Evolutionary conservation across 2,888 invertebrate species (phyloP).

Genomic region (Clistopyga incitator): DNA sequence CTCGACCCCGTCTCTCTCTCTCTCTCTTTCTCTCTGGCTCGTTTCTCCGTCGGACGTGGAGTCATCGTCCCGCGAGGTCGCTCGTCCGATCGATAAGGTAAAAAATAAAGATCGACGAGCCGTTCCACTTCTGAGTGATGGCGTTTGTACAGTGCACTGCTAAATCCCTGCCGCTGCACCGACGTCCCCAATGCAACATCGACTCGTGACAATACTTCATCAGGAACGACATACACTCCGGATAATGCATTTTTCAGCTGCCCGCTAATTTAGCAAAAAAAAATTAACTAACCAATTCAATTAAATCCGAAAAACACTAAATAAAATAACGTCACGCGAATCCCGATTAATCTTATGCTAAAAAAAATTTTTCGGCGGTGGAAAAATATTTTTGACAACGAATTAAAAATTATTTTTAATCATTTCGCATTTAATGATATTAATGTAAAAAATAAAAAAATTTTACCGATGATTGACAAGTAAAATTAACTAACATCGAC

Average conservation of each 20-base stretch:
- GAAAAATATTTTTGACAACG: too few relatives aligned
- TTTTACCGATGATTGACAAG: too few relatives aligned
- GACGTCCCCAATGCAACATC: not conserved
- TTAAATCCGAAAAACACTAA: too few relatives aligned
- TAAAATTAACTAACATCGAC: too few relatives aligned
- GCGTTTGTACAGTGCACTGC: conserved; percentile 16
- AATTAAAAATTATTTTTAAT: too few relatives aligned
- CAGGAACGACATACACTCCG: not conserved
- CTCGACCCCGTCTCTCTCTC: conserved; percentile 68
- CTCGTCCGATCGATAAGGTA: conserved; percentile 69
- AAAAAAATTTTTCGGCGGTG: too few relatives aligned
- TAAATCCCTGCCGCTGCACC: not conserved
- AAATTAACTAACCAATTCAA: too few relatives aligned
- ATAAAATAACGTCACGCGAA: too few relatives aligned
- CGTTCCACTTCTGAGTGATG: conserved; percentile 17
- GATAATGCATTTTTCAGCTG: not conserved
- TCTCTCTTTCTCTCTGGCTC: conserved; percentile 34
- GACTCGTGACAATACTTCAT: not conserved
- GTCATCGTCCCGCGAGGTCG: conserved; percentile 74
- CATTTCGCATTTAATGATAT: too few relatives aligned
- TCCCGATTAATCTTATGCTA: too few relatives aligned
- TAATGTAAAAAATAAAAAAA: too few relatives aligned
- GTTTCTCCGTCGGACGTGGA: conserved; percentile 57
- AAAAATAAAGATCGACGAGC: conserved; percentile 62
- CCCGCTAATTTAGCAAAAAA: not conserved